Percentiles rank a stretch among this genome's conserved stretches.
These are phyloP conservation scores for Drosophila austrosaltans DNA, from an alignment of 2,888 invertebrate genomes.

Conservation along the genomic window DNA sequence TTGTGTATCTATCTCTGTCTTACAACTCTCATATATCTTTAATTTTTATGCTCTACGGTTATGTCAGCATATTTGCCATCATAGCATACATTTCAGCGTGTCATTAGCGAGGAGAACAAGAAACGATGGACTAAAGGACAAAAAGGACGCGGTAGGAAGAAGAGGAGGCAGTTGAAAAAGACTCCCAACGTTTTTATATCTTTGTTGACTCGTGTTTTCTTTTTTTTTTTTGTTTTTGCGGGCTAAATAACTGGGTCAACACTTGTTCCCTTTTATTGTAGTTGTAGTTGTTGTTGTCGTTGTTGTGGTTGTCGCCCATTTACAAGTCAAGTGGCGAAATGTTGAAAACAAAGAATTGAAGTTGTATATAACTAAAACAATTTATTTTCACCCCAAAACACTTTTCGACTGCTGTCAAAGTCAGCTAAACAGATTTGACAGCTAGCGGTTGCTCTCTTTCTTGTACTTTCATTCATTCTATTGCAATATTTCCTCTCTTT, in stretches of 20 bases:
- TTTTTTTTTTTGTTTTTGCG: slow-evolving; percentile 60
- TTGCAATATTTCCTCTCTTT: neutral
- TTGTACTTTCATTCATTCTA: too few relatives aligned
- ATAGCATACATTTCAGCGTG: slow-evolving; percentile 72
- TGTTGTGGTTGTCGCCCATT: slow-evolving; percentile 10
- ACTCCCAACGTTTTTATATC: slow-evolving; percentile 49
- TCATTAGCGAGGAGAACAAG: slow-evolving; percentile 59
- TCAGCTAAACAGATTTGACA: slow-evolving; percentile 73
- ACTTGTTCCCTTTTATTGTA: slow-evolving; percentile 12
- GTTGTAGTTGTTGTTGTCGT: neutral
- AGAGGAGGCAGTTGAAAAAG: neutral
- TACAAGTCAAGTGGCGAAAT: slow-evolving; percentile 14
- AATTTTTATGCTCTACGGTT: slow-evolving; percentile 63
- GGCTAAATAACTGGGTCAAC: slow-evolving; percentile 67
- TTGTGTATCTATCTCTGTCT: slow-evolving; percentile 19
- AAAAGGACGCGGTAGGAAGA: neutral
- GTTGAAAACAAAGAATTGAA: slow-evolving; percentile 8
- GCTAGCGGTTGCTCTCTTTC: slow-evolving; percentile 7
- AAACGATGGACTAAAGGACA: neutral
- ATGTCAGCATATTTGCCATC: slow-evolving; percentile 70
- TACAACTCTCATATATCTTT: slow-evolving; percentile 62
- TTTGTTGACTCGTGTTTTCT: slow-evolving; percentile 49
- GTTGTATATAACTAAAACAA: slow-evolving; percentile 69
- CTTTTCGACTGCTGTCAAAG: slow-evolving; percentile 52
- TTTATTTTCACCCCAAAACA: slow-evolving; percentile 54